Conservation (phyloP, 1,140 invertebrate genomes). For the Dendroctonus valens region DNA sequence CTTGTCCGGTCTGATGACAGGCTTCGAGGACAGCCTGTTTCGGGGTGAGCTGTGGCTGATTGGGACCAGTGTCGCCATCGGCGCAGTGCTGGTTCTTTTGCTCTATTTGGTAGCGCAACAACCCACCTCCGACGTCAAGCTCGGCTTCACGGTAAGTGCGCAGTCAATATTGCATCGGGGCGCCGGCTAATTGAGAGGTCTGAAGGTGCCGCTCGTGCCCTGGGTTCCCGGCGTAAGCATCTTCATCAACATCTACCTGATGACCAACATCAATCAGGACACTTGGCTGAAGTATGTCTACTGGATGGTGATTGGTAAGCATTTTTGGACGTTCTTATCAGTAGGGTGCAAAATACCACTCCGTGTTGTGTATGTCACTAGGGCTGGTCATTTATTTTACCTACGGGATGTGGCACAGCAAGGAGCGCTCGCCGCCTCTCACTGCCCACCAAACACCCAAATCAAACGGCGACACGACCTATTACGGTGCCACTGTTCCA, state of each 20-base stretch:
- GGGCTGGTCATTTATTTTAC: constrained; percentile 59
- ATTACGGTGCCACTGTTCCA: constrained; percentile 20
- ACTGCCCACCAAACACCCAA: not conserved
- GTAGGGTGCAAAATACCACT: not conserved
- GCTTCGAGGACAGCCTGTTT: constrained; percentile 40
- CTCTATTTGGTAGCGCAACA: constrained; percentile 39
- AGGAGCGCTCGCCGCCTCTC: constrained; percentile 46
- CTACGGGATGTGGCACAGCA: constrained; percentile 61
- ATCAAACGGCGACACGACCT: constrained; percentile 18
- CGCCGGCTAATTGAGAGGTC: constrained; percentile 18
- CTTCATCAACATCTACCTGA: constrained; percentile 78
- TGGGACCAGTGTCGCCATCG: constrained; percentile 25
- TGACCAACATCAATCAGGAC: constrained; percentile 70
- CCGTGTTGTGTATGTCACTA: constrained; percentile 45
- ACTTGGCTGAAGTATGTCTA: constrained; percentile 79
- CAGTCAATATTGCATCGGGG: no score
- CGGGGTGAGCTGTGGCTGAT: constrained; percentile 39
- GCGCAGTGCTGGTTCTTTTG: constrained; percentile 34
- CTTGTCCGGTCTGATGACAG: constrained; percentile 38
- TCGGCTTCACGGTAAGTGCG: constrained; percentile 39
- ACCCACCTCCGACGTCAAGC: constrained; percentile 37
- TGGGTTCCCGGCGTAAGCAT: constrained; percentile 75
- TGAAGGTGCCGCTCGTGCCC: constrained; percentile 75
- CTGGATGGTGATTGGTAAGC: constrained; percentile 70
- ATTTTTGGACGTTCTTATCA: not conserved